These are phyloP conservation scores for Phyto melanocephala DNA, from an alignment of 2,888 invertebrate species.

Conservation along the genomic window DNA sequence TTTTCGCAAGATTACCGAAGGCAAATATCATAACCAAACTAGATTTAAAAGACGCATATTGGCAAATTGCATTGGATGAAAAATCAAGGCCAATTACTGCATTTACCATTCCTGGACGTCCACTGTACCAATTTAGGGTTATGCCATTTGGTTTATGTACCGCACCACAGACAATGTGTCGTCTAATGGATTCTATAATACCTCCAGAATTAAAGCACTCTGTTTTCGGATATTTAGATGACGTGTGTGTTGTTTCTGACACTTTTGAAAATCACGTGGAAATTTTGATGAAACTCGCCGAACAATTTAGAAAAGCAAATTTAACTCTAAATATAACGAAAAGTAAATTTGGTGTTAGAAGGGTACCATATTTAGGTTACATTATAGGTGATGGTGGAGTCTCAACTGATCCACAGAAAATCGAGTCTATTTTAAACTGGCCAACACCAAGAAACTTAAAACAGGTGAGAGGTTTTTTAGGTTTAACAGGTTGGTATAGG, in stretches of 20 bases:
- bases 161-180: background rate
- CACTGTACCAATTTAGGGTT: too few relatives aligned
- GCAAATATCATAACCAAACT: too few relatives aligned
- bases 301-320: too few relatives aligned
- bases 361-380: conserved; percentile 12
- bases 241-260: conserved; percentile 10
- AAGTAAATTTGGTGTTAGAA: too few relatives aligned
- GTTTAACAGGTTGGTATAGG: conserved; percentile 59
- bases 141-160: background rate
- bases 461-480: too few relatives aligned
- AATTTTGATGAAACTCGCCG: background rate
- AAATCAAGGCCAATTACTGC: background rate
- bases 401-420: background rate
- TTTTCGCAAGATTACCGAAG: too few relatives aligned
- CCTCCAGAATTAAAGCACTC: background rate
- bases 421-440: background rate
- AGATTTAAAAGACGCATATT: too few relatives aligned
- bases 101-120: too few relatives aligned
- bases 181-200: too few relatives aligned
- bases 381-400: too few relatives aligned
- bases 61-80: background rate
- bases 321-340: background rate
- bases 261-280: background rate
- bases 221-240: conserved; percentile 43
- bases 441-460: too few relatives aligned